Evolutionary conservation across 2,888 invertebrate species (phyloP).

Genomic region (Parasteatoda lunata): DNA sequence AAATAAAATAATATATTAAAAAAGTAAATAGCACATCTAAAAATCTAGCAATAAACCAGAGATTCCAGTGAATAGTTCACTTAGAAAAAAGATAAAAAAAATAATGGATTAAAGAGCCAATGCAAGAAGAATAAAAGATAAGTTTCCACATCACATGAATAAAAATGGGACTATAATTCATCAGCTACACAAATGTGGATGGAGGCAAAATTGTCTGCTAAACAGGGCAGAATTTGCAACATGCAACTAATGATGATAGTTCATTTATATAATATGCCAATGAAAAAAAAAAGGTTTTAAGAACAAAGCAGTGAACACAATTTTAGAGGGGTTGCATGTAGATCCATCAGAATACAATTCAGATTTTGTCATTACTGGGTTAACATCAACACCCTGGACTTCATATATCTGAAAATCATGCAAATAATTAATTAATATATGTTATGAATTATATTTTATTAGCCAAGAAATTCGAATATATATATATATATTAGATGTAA

Average conservation of each 20-base stretch:
- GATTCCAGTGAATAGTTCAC: background rate
- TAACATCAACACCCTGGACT: background rate
- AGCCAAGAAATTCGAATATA: too few relatives aligned
- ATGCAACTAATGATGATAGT: background rate
- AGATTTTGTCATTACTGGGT: background rate
- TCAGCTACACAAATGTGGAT: background rate
- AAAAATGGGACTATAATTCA: background rate
- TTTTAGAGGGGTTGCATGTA: background rate
- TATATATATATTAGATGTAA: too few relatives aligned
- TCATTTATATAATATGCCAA: background rate
- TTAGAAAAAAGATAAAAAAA: background rate
- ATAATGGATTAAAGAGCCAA: background rate
- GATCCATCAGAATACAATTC: background rate
- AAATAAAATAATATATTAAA: too few relatives aligned
- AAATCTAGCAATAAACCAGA: too few relatives aligned
- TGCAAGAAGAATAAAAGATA: conserved; percentile 72
- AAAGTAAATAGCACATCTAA: too few relatives aligned
- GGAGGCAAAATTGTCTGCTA: background rate
- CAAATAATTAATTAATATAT: too few relatives aligned
- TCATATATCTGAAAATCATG: background rate
- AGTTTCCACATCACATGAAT: too few relatives aligned
- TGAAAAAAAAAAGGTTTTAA: too few relatives aligned
- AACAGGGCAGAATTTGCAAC: background rate
- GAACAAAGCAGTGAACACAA: background rate
- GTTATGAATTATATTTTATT: too few relatives aligned